Evolutionary conservation across 2,888 invertebrate species (phyloP).

Genomic region (Cerastis leucographa): DNA sequence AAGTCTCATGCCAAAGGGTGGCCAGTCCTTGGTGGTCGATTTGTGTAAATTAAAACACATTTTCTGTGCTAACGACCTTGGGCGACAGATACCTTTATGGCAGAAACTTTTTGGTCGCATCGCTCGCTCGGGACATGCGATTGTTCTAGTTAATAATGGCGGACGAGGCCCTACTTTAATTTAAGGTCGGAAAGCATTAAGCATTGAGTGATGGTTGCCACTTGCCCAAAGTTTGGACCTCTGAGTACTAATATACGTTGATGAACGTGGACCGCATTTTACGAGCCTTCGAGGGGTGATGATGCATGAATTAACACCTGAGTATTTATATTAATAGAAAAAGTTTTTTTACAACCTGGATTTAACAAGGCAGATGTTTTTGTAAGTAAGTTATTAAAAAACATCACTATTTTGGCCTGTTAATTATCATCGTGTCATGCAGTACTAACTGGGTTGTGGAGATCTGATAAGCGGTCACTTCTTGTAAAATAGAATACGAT

Average conservation of each 20-base stretch:
- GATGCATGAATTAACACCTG: slow-evolving; percentile 34
- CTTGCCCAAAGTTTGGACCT: slow-evolving; percentile 53
- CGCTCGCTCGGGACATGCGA: slow-evolving; percentile 65
- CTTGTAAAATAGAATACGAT: not conserved
- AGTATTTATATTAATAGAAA: slow-evolving; percentile 50
- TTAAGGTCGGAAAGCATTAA: slow-evolving; percentile 64
- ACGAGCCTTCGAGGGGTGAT: slow-evolving; percentile 48
- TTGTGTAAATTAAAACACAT: slow-evolving; percentile 69
- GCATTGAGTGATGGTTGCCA: slow-evolving; percentile 64
- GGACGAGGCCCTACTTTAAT: slow-evolving; percentile 53
- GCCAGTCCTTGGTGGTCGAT: slow-evolving; percentile 61
- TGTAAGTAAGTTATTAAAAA: not conserved
- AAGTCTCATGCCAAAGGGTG: slow-evolving; percentile 45
- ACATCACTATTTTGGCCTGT: not conserved
- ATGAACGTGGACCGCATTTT: slow-evolving; percentile 60
- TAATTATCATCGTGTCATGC: not conserved
- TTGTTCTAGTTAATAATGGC: slow-evolving; percentile 70
- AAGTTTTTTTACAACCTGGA: slow-evolving; percentile 47
- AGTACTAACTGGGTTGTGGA: not conserved
- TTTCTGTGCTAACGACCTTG: slow-evolving; percentile 49
- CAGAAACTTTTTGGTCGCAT: slow-evolving; percentile 71
- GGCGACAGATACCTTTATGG: slow-evolving; percentile 51
- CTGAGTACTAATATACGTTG: slow-evolving; percentile 64
- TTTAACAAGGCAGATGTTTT: not conserved
- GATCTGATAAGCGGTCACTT: not conserved